A percentile compares a stretch with the other conserved stretches of the same genome.
Conservation (phyloP, 2,888 invertebrate genomes). For the Acleris sparsana region DNA sequence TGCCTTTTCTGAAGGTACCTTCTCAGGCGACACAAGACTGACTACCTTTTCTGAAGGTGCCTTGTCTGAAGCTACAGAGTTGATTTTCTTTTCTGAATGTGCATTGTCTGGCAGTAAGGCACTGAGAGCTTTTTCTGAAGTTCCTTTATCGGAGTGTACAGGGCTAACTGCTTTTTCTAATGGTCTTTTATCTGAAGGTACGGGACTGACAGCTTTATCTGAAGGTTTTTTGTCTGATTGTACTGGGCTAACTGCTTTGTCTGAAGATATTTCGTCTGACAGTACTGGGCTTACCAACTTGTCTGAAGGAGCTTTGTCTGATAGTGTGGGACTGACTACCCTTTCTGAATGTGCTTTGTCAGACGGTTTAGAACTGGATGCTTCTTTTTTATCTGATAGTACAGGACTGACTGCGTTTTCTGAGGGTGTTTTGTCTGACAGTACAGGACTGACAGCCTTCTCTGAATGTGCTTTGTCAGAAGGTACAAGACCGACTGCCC, state of each 20-base stretch:
- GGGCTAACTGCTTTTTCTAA: slow-evolving; percentile 10
- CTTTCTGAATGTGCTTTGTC: too few species aligned
- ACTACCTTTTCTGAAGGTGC: background rate
- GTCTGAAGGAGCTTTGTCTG: background rate
- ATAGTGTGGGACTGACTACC: too few species aligned
- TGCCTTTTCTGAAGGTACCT: slow-evolving; percentile 27
- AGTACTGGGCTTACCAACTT: slow-evolving; percentile 28
- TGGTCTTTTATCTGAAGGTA: background rate
- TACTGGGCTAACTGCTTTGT: slow-evolving; percentile 1
- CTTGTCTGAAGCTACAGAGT: background rate
- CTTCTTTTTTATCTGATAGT: too few species aligned
- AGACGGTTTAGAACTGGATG: too few species aligned
- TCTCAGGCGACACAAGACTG: slow-evolving; percentile 29
- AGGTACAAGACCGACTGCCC: slow-evolving; percentile 6
- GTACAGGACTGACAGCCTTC: too few species aligned
- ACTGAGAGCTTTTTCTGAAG: slow-evolving; percentile 4
- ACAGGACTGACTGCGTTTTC: slow-evolving; percentile 22
- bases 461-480: background rate
- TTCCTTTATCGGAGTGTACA: background rate
- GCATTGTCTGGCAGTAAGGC: background rate
- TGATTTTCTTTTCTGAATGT: slow-evolving; percentile 2
- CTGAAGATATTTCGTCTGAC: slow-evolving; percentile 4
- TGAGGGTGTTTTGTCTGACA: background rate
- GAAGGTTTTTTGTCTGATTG: background rate
- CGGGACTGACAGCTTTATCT: slow-evolving; percentile 5